Evolutionary conservation across 2,888 invertebrate species (phyloP), one percentile per base, ranked within the genome.

Genomic region (Cecidostiba fungosa): DNA sequence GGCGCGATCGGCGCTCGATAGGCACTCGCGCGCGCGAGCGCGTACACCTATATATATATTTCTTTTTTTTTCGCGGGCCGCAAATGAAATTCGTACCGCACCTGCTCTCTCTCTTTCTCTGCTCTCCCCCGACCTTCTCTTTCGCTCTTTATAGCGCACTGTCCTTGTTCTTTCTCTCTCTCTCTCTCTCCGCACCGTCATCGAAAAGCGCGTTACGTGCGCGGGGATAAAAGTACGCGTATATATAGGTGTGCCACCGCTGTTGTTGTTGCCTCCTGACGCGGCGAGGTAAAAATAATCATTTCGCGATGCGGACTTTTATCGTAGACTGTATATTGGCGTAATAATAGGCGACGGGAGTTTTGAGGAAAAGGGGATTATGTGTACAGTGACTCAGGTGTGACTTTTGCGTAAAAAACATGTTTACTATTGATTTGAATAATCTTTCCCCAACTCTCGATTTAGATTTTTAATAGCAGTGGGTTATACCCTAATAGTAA

Each of bases 1-100:
- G 29, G 66, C 66, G 74, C 73, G 80, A 82, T 76, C 82, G 82
- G 87, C 66, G 88, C 88, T 89, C 88, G 89, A 87, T 89, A 36
- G 12, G 23, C 70, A 4, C n/a, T 36, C 19, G 36, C 36, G 32
- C 32, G 69, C 23, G 10, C 16, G 16, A 26, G 6, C 62, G 26
- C 29, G 70, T n/a, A 39, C 72, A 39, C 39, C 36, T 23, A 39
- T 23, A 23, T 62, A 29, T 82, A 39, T 23, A 23, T 62, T n/a
- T 82, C 66, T 43, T 43, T 70, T 77, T 77, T 72, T 36, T 72
- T 32, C 69, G 70, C 39, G 91, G 91, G 50, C 79, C 70, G 59
- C 66, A 92, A 92, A 92, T 91, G 90, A 91, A 92, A 91, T 91
- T 90, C 90, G 87, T 89, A 85, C 92, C 92, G 91, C 66, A 59